A percentile compares a stretch with the other conserved stretches of the same genome.
phyloP scores from a whole-genome alignment of 1,140 invertebrate genomes.

The Alviniconcha marisindica region DNA sequence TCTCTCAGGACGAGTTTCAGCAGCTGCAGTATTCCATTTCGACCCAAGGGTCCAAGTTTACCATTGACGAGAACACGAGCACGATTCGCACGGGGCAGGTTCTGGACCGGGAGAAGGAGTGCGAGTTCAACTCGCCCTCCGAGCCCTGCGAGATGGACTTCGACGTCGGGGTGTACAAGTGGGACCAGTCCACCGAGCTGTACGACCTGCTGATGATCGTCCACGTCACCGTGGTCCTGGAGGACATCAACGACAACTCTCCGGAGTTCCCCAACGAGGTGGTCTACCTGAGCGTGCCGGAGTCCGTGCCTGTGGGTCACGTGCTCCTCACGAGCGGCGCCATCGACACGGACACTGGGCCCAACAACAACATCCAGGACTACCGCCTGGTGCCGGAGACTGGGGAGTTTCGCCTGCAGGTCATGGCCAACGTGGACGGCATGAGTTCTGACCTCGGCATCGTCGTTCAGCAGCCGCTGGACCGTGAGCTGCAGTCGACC shows the following conservation, averaged over 20 bases:
- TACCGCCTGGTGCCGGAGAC: conserved; percentile 65
- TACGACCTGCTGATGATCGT: conserved; percentile 67
- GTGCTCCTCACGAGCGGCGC: conserved; percentile 82
- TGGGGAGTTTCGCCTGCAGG: conserved; percentile 63
- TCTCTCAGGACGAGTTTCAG: conserved; percentile 57
- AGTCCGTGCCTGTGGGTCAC: conserved; percentile 77
- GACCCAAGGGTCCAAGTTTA: conserved; percentile 61
- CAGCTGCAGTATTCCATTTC: conserved; percentile 67
- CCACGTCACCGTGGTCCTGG: conserved; percentile 64
- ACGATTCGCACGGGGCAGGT: conserved; percentile 57
- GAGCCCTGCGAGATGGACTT: conserved; percentile 58
- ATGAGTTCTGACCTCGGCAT: conserved; percentile 60
- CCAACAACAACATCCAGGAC: conserved; percentile 71
- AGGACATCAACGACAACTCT: conserved; percentile 95
- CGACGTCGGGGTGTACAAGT: conserved; percentile 62
- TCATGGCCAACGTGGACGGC: conserved; percentile 57
- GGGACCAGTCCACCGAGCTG: conserved; percentile 44
- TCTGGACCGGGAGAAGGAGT: conserved; percentile 64
- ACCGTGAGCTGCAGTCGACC: conserved; percentile 92
- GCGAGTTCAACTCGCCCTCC: conserved; percentile 49
- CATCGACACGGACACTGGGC: conserved; percentile 80
- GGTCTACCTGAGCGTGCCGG: conserved; percentile 60
- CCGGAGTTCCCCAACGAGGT: conserved; percentile 82
- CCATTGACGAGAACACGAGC: conserved; percentile 64
- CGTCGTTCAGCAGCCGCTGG: conserved; percentile 78